Percentiles rank a stretch among this genome's conserved stretches.
Conservation (phyloP, 2,113 vertebrate genomes). For the Catagonus wagneri region DNA sequence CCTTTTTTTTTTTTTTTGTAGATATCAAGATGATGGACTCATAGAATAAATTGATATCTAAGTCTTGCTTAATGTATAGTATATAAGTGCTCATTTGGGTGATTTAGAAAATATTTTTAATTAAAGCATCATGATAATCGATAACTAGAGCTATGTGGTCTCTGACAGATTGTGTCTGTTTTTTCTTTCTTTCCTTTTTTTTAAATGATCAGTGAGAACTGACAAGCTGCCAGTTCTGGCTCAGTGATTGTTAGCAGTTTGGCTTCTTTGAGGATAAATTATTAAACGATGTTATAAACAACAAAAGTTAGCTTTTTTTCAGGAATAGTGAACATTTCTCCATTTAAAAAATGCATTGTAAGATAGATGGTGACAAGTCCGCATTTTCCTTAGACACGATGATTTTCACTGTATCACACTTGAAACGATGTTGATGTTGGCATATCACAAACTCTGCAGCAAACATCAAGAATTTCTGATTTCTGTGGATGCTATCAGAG, state of each 20-base stretch:
- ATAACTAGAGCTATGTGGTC: not conserved
- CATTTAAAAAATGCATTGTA: not conserved
- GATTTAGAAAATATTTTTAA: not conserved
- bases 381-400: not conserved
- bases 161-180: not conserved
- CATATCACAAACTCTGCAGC: not conserved
- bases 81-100: not conserved
- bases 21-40: not conserved
- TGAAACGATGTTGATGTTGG: not conserved
- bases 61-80: not conserved
- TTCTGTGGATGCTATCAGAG: not conserved
- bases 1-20: not conserved
- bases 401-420: not conserved
- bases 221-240: conserved; percentile 36
- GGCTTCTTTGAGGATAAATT: conserved; percentile 63
- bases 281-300: conserved; percentile 52
- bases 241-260: conserved; percentile 29
- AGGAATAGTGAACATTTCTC: not conserved
- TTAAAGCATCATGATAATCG: not conserved
- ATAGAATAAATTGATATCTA: not conserved
- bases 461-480: not conserved
- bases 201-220: not conserved
- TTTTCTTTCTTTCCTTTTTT: not conserved
- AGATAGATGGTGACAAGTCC: not conserved
- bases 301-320: not conserved